Percentiles rank a stretch among this genome's conserved stretches.
These are phyloP conservation scores for Acromyrmex heyeri DNA, from an alignment of 1,140 invertebrate genomes.

Conservation along the genomic window DNA sequence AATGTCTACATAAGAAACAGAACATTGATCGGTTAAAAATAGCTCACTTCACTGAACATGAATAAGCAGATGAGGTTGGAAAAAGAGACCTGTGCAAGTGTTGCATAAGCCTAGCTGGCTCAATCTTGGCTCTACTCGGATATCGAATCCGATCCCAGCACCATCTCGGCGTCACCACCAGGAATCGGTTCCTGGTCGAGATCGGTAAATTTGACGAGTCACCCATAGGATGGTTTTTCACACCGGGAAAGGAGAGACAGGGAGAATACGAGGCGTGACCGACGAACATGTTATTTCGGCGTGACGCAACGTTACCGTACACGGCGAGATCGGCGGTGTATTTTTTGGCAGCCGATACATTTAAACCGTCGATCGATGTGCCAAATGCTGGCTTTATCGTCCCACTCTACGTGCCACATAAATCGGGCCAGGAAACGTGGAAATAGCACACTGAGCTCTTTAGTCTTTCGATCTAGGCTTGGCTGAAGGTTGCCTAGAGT, in stretches of 20 bases:
- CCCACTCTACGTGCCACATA: background rate
- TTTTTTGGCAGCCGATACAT: conserved; percentile 69
- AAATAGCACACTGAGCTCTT: conserved; percentile 36
- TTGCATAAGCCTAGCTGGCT: background rate
- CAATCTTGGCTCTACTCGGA: conserved; percentile 23
- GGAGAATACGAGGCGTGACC: conserved; percentile 46
- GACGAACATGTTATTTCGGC: conserved; percentile 47
- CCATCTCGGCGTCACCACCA: conserved; percentile 74
- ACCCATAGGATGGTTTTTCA: conserved; percentile 42
- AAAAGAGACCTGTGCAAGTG: background rate
- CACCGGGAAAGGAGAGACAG: conserved; percentile 12
- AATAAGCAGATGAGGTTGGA: background rate
- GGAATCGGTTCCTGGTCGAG: conserved; percentile 68
- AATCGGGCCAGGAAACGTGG: conserved; percentile 45
- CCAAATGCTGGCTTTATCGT: conserved; percentile 64
- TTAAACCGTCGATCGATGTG: conserved; percentile 66
- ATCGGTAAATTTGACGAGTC: conserved; percentile 77
- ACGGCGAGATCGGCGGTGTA: conserved; percentile 43
- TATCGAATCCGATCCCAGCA: conserved; percentile 69
- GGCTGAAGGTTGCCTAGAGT: background rate
- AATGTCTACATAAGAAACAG: background rate
- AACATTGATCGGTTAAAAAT: conserved; percentile 6
- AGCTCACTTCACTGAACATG: background rate
- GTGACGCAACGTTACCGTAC: conserved; percentile 45
- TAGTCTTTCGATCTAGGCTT: background rate